Conservation (phyloP, 2,888 invertebrate genomes). For the Coelogynopora nodosa region DNA sequence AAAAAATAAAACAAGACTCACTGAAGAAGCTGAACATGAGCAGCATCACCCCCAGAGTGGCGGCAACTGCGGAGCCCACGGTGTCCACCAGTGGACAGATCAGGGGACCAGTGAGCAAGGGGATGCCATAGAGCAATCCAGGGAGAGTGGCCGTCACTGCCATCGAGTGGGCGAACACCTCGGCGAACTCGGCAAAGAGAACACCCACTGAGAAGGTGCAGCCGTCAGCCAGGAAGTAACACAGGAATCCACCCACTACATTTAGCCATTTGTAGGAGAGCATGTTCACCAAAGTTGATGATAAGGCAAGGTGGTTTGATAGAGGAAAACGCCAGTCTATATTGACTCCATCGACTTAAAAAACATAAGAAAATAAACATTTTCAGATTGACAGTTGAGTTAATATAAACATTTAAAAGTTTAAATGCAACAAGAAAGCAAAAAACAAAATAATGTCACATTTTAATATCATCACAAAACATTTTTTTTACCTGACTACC, state of each 20-base stretch:
- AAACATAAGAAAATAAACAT: too few species aligned
- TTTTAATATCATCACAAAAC: too few species aligned
- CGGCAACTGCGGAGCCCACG: neutral
- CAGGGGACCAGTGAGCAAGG: neutral
- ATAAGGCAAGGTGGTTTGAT: too few species aligned
- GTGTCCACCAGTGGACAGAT: conserved; percentile 33
- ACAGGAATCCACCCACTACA: conserved; percentile 43
- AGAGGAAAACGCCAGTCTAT: too few species aligned
- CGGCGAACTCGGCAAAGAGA: conserved; percentile 42
- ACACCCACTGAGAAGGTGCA: conserved; percentile 44
- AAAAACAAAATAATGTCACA: too few species aligned
- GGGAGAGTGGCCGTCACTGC: neutral
- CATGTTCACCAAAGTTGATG: too few species aligned
- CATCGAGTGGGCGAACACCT: neutral
- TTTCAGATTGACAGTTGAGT: too few species aligned
- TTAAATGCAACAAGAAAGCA: too few species aligned
- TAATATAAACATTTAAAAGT: too few species aligned
- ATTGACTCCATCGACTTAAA: too few species aligned
- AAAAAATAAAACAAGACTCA: too few species aligned
- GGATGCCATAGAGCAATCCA: neutral
- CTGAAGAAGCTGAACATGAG: conserved; percentile 9
- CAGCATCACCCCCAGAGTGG: neutral
- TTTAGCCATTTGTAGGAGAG: conserved; percentile 7
- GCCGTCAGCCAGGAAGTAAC: conserved; percentile 44
- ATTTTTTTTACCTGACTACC: too few species aligned